Conservation (phyloP, 2,888 invertebrate species). For the Aethes cnicana region DNA sequence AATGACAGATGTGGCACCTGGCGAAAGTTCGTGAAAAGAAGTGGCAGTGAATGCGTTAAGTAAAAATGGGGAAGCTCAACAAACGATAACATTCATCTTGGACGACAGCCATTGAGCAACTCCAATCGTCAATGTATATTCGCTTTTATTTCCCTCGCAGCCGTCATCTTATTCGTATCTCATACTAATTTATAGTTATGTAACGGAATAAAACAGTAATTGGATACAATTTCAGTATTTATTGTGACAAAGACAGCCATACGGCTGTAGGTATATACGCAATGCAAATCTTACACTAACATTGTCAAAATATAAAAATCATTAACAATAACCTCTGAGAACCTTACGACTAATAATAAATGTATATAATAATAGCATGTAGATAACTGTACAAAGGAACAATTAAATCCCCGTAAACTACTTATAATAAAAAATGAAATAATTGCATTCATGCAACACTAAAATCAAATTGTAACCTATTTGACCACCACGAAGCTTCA, state of each 20-base stretch:
- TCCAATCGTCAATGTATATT: too few relatives aligned
- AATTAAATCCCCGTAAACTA: conserved; percentile 14
- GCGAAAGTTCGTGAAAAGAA: too few relatives aligned
- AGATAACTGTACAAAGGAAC: conserved; percentile 30
- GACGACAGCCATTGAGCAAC: too few relatives aligned
- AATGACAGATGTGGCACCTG: too few relatives aligned
- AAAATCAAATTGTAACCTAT: too few relatives aligned
- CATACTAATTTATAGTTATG: too few relatives aligned
- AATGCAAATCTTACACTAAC: conserved; percentile 59
- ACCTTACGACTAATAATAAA: conserved; percentile 33
- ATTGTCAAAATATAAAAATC: conserved; percentile 48
- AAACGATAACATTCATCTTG: too few relatives aligned
- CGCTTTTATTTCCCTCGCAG: too few relatives aligned
- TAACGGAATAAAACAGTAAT: conserved; percentile 44
- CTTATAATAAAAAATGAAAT: conserved; percentile 6
- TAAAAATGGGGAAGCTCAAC: too few relatives aligned
- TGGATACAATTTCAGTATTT: conserved; percentile 49
- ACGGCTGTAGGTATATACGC: conserved; percentile 45
- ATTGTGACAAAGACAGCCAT: conserved; percentile 61
- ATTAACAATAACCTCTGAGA: conserved; percentile 44
- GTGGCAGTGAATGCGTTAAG: too few relatives aligned
- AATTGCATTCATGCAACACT: not conserved
- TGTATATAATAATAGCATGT: conserved; percentile 31
- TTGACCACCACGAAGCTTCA: too few relatives aligned
- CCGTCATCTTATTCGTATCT: too few relatives aligned